Percentiles rank a stretch among this genome's conserved stretches.
phyloP scores from a whole-genome alignment of 2,113 vertebrate genomes.

The Danionella cerebrum region DNA sequence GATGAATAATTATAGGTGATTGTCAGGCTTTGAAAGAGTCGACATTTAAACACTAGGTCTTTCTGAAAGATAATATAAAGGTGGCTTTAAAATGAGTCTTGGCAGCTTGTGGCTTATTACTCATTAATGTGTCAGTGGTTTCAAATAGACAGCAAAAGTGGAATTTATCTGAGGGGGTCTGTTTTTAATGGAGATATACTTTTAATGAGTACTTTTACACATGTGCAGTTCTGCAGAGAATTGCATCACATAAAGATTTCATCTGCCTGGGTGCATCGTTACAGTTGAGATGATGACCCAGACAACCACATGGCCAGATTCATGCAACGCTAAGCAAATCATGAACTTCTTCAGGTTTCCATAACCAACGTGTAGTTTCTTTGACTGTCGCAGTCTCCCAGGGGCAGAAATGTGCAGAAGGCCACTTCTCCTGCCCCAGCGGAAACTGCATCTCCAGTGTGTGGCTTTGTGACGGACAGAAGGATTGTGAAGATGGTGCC shows the following conservation, averaged over 20 bases:
- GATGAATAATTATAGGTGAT: conserved; percentile 40
- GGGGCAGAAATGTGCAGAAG: conserved; percentile 89
- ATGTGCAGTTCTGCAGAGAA: neutral
- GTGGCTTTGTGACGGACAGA: conserved; percentile 96
- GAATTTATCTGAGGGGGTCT: neutral
- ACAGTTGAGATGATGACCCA: conserved; percentile 23
- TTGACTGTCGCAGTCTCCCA: conserved; percentile 75
- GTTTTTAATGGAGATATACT: neutral
- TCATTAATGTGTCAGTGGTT: conserved; percentile 17
- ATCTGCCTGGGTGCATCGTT: conserved; percentile 4
- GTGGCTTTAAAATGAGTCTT: neutral
- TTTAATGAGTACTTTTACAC: neutral
- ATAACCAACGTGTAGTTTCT: neutral
- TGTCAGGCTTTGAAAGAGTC: conserved; percentile 27
- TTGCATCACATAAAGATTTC: conserved; percentile 11
- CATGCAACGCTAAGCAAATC: conserved; percentile 17
- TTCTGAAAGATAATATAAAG: conserved; percentile 13
- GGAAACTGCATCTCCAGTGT: conserved; percentile 96
- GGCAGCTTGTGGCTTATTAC: neutral
- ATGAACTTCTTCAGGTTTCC: neutral
- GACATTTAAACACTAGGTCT: neutral
- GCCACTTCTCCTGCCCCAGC: conserved; percentile 95
- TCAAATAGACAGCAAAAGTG: neutral
- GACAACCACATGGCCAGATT: conserved; percentile 19
- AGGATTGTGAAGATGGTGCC: conserved; percentile 92